Evolutionary conservation across 2,888 invertebrate species (phyloP), one percentile per base, ranked within the genome.

Genomic region (Ennomos quercinarius): DNA sequence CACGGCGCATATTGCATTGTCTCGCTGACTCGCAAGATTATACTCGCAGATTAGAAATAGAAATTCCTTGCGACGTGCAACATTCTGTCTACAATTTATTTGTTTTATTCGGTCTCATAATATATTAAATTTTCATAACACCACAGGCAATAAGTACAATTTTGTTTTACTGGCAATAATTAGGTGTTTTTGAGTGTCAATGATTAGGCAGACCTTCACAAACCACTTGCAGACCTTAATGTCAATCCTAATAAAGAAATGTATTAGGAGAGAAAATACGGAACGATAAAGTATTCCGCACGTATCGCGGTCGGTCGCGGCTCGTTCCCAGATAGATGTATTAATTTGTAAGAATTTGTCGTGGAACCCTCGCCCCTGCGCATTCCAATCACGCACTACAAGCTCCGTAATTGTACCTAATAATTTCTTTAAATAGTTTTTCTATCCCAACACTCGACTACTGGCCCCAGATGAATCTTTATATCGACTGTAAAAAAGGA

Each of bases 311-410:
- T 66, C 71, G 79, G 82, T 81, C 79, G 83, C 84, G 82, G 79
- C 80, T 78, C 75, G 82, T 77, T 80, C 74, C 77, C 74, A 81
- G 83, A 84, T 87, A 87, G 91, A 91, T 90, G 91, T 92, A 92
- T 92, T 92, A 91, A 92, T 92, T 92, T 91, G 92, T 89, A 88
- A 86, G 91, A 91, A 91, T 92, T 92, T 91, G 91, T 92, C 91
- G 84, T 85, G 79, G 84, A 81, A 82, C 91, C 91, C 90, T 87
- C 86, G 71, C 81, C 76, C 80, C 71, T 75, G 43, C 73, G 83
- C 80, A 92, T 92, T 91, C 92, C 91, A 92, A 91, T 92, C 92
- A 92, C 92, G 92, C 86, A 85, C 91, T 79, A 91, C 91, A 91
- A 87, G 90, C 81, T 83, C 86, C 84, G 88, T 92, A 92, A 92